Evolutionary conservation across 2,797 vertebrate species (phyloP).

Genomic region (Catharus ustulatus): DNA sequence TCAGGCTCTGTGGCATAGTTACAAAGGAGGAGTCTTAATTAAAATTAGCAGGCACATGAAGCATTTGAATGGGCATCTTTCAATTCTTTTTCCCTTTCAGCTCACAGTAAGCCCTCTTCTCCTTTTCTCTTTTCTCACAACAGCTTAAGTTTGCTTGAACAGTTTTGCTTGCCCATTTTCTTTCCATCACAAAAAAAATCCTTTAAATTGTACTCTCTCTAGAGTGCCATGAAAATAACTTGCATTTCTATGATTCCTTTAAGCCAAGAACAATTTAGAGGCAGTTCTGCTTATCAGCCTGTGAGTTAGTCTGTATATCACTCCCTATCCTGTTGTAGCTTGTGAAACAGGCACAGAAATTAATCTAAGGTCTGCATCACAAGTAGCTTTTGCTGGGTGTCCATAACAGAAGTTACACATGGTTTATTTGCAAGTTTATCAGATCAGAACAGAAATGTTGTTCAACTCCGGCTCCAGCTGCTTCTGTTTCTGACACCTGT

Average conservation of each 20-base stretch:
- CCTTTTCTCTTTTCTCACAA: slow-evolving; percentile 36
- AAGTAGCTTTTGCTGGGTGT: not conserved
- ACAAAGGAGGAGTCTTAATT: slow-evolving; percentile 65
- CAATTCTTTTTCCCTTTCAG: slow-evolving; percentile 50
- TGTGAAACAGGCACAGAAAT: slow-evolving; percentile 3
- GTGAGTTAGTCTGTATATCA: not conserved
- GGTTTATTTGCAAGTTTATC: slow-evolving; percentile 46
- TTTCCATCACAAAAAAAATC: not conserved
- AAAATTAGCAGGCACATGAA: slow-evolving; percentile 65
- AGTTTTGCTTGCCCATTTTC: slow-evolving; percentile 23
- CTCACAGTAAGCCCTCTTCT: slow-evolving; percentile 15
- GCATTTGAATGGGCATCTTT: slow-evolving; percentile 62
- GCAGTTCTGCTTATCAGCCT: not conserved
- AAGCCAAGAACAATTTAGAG: not conserved
- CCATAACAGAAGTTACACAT: slow-evolving; percentile 6
- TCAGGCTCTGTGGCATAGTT: slow-evolving; percentile 35
- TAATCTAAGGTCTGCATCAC: not conserved
- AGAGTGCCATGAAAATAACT: slow-evolving; percentile 7
- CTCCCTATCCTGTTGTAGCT: not conserved
- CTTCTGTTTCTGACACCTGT: slow-evolving; percentile 55
- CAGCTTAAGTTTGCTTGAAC: slow-evolving; percentile 43
- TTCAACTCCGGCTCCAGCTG: slow-evolving; percentile 28
- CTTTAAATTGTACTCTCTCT: not conserved
- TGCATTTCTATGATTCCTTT: slow-evolving; percentile 37
- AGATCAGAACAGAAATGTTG: slow-evolving; percentile 48